Percentiles rank a stretch among this genome's conserved stretches.
phyloP scores from a whole-genome alignment of 2,888 invertebrate species.

The Gymnocheta viridis region DNA sequence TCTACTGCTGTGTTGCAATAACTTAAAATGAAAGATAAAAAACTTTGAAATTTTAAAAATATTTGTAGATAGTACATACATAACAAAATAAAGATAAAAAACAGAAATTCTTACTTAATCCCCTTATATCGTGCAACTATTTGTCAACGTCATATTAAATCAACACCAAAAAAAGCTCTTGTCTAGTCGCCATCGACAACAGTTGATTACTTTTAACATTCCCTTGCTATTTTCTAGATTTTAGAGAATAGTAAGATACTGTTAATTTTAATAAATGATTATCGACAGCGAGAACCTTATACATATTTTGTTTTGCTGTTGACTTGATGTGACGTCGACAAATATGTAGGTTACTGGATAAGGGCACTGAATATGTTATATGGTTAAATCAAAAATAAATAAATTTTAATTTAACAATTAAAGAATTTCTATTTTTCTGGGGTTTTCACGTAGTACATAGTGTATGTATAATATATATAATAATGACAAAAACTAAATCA shows the following conservation, averaged over 20 bases:
- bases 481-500: conserved; percentile 72
- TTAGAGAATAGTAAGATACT: too few relatives aligned
- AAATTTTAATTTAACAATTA: conserved; percentile 25
- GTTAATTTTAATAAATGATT: too few relatives aligned
- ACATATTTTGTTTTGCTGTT: neutral
- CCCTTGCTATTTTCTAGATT: too few relatives aligned
- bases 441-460: neutral
- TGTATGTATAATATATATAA: neutral
- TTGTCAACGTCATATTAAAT: too few relatives aligned
- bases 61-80: neutral
- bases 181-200: too few relatives aligned
- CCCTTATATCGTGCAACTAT: too few relatives aligned
- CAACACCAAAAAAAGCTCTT: too few relatives aligned
- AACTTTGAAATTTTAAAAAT: neutral
- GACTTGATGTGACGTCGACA: too few relatives aligned
- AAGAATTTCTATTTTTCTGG: neutral
- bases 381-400: conserved; percentile 4
- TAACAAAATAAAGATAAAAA: neutral
- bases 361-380: neutral
- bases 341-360: too few relatives aligned
- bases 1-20: conserved; percentile 35
- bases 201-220: too few relatives aligned
- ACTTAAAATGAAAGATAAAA: conserved; percentile 13
- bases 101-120: neutral
- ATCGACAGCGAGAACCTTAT: too few relatives aligned